Evolutionary conservation across 2,113 vertebrate species (phyloP), one percentile per base, ranked within the genome.

Genomic region (Rallus limicola): DNA sequence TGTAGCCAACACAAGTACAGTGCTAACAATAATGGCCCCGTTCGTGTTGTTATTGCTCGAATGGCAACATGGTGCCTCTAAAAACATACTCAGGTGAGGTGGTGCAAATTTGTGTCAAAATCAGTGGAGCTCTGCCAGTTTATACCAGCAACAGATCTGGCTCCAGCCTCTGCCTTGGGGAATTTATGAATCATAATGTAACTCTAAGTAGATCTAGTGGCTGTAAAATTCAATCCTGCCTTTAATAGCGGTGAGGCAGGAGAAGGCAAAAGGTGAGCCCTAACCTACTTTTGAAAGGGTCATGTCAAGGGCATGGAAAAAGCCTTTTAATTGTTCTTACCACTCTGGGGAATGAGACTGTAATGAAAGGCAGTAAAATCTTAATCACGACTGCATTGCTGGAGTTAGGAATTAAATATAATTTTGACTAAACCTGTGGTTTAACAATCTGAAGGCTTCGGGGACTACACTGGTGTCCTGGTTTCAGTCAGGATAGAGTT

Each of bases 131-230:
- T 91, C 40, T 92, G 96, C 95, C 96, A 96, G 91, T 80, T 93
- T 96, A 81, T 92, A 81, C 95, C 70, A 95, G 90, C 83, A 95
- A 86, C 86, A 94, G 83, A 91, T 90, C 82, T 97, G 72, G 90
- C 78, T 95, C 59, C 63, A 91, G 46, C 88, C 70, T 92, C 74
- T 91, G 92, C 93, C 96, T 86, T 44, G 2, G 86, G 91, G 92
- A 93, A 82, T 92, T 95, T 94, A 96, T 97, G 95, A 96, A 96
- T 95, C 95, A 95, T 82, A 86, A 92, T 86, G 90, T 95, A 96
- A 69, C 64, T 91, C 86, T 86, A 87, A 91, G 91, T 94, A 93
- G 93, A 96, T 95, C 80, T 86, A 86, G 90, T 94, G 92, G 82
- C 92, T 96, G 80, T 95, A 96, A 96, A 96, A 94, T 89, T 91